phyloP scores from a whole-genome alignment of 2,797 vertebrate species.

The Onychomys arenicola region DNA sequence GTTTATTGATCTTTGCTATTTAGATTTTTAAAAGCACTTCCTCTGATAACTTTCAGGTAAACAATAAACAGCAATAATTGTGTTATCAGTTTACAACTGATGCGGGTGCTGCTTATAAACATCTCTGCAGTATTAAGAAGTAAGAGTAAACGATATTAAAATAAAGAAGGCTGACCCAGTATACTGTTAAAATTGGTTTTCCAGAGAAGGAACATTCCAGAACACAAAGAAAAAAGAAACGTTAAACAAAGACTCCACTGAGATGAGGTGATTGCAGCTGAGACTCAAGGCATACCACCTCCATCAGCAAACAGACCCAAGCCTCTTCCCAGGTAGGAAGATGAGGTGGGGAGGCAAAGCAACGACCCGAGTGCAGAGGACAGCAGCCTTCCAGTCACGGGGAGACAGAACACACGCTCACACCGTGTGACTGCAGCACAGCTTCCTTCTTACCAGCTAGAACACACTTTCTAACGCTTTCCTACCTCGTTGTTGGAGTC shows the following conservation, averaged over 20 bases:
- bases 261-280: conserved; percentile 65
- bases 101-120: conserved; percentile 57
- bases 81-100: conserved; percentile 53
- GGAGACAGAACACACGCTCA: conserved; percentile 60
- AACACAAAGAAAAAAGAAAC: conserved; percentile 24
- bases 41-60: conserved; percentile 67
- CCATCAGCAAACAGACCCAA: conserved; percentile 64
- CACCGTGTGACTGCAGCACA: conserved; percentile 15
- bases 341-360: conserved; percentile 53
- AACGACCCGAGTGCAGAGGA: conserved; percentile 63
- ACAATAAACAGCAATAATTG: conserved; percentile 50
- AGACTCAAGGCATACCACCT: conserved; percentile 62
- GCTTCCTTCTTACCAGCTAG: background rate
- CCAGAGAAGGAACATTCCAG: conserved; percentile 32
- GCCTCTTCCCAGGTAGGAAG: conserved; percentile 54
- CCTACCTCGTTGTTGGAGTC: conserved; percentile 97
- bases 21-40: conserved; percentile 37
- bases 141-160: conserved; percentile 40
- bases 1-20: conserved; percentile 44
- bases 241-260: conserved; percentile 47
- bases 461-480: conserved; percentile 50
- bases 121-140: conserved; percentile 43
- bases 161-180: conserved; percentile 30
- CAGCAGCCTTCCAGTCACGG: conserved; percentile 56
- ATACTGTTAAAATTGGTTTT: conserved; percentile 60